A percentile compares a stretch with the other conserved stretches of the same genome.
Evolutionary conservation across 2,888 invertebrate genomes (phyloP).

Genomic region (Hypomecis atomaria): DNA sequence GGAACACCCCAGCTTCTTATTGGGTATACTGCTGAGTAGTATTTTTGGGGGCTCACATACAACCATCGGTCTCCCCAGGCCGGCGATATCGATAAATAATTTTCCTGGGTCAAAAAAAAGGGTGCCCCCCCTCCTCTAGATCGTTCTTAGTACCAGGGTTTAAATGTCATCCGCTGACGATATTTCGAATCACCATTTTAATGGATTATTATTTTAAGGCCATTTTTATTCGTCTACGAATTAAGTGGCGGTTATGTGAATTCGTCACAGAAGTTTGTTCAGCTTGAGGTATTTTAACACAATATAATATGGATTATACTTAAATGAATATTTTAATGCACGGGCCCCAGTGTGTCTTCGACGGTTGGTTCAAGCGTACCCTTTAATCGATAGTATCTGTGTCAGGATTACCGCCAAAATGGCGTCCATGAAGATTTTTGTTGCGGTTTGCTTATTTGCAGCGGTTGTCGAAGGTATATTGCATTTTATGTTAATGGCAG

Average conservation of each 20-base stretch:
- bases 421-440: conserved; percentile 53
- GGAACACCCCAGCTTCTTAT: too few relatives aligned
- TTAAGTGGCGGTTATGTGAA: conserved; percentile 41
- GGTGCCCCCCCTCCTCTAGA: too few relatives aligned
- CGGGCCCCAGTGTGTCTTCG: conserved; percentile 58
- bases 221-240: conserved; percentile 38
- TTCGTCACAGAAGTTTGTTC: conserved; percentile 69
- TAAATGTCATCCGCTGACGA: too few relatives aligned
- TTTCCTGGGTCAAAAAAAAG: too few relatives aligned
- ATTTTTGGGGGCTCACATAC: too few relatives aligned
- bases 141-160: too few relatives aligned
- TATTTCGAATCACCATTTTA: background rate
- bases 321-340: conserved; percentile 59
- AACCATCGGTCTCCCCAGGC: too few relatives aligned
- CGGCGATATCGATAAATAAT: too few relatives aligned
- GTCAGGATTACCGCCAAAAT: conserved; percentile 45
- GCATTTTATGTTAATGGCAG: background rate
- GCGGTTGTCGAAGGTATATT: conserved; percentile 58
- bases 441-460: conserved; percentile 51
- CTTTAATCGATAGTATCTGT: conserved; percentile 5
- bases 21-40: too few relatives aligned
- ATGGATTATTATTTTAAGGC: conserved; percentile 1
- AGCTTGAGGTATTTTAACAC: conserved; percentile 58
- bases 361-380: conserved; percentile 34
- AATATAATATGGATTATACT: conserved; percentile 61